Conservation (phyloP, 2,797 vertebrate genomes). For the Mormyrops attenuatus region DNA sequence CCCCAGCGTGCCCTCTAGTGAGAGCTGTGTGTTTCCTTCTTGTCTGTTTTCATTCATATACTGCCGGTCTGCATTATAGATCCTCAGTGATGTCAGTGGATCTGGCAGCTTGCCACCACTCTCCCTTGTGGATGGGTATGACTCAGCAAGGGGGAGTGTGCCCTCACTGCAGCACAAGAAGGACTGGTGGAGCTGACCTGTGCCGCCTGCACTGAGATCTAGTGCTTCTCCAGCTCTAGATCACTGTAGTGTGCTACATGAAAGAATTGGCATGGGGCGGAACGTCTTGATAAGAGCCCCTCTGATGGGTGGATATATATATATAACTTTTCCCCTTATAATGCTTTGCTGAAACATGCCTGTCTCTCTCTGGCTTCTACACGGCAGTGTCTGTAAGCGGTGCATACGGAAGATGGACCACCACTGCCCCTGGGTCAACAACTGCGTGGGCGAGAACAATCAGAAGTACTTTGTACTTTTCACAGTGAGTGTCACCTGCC, state of each 20-base stretch:
- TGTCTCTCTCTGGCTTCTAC: neutral
- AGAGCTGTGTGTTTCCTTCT: neutral
- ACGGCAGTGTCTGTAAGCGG: constrained; percentile 85
- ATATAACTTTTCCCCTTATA: neutral
- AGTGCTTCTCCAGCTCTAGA: neutral
- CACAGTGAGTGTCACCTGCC: constrained; percentile 75
- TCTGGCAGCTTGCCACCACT: neutral
- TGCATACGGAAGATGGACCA: constrained; percentile 99
- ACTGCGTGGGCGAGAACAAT: constrained; percentile 98
- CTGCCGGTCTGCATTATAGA: neutral
- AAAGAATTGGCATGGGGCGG: neutral
- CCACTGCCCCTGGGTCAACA: constrained; percentile 98
- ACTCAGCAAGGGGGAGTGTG: neutral
- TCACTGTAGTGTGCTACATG: neutral
- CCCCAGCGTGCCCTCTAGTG: neutral
- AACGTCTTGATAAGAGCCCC: neutral
- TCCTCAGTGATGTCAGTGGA: neutral
- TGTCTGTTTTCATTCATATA: neutral
- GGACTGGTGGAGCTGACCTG: neutral
- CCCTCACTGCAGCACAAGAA: neutral
- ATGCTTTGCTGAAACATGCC: neutral
- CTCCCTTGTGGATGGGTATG: neutral
- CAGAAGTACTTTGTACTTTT: constrained; percentile 99
- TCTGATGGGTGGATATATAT: neutral
- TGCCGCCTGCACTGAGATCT: neutral